These are phyloP conservation scores for Malurus splendens DNA, from an alignment of 2,797 vertebrate species.

Conservation along the genomic window DNA sequence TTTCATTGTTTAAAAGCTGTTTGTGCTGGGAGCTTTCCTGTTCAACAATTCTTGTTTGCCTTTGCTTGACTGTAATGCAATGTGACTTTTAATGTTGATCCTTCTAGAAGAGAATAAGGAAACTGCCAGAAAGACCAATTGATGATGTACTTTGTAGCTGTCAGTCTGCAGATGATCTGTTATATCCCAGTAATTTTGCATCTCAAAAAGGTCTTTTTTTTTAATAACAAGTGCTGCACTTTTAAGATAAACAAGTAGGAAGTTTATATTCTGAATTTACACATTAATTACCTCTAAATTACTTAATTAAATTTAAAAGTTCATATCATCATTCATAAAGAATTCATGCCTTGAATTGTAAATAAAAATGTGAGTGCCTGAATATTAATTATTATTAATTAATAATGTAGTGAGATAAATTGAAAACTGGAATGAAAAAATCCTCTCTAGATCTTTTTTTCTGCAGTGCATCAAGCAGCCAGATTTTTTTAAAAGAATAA, in stretches of 20 bases:
- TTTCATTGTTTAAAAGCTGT: neutral
- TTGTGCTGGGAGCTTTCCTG: slow-evolving; percentile 22
- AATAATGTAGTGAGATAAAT: slow-evolving; percentile 87
- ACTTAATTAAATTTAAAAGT: slow-evolving; percentile 93
- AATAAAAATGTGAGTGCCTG: slow-evolving; percentile 85
- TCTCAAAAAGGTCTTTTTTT: slow-evolving; percentile 58
- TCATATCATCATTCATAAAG: slow-evolving; percentile 86
- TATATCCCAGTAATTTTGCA: slow-evolving; percentile 28
- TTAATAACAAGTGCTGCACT: slow-evolving; percentile 50
- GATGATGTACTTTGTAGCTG: slow-evolving; percentile 1
- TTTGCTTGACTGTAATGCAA: slow-evolving; percentile 35
- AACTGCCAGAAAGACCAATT: neutral
- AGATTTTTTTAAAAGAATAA: slow-evolving; percentile 73
- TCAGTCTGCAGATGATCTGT: slow-evolving; percentile 4
- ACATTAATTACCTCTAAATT: slow-evolving; percentile 94
- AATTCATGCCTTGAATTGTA: slow-evolving; percentile 92
- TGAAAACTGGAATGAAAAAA: slow-evolving; percentile 68
- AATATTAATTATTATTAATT: slow-evolving; percentile 96
- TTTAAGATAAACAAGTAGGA: slow-evolving; percentile 61
- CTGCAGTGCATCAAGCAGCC: slow-evolving; percentile 60
- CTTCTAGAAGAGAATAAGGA: slow-evolving; percentile 28
- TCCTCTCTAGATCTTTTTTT: slow-evolving; percentile 71
- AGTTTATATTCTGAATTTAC: slow-evolving; percentile 74
- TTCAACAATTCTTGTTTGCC: neutral
- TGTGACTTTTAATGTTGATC: slow-evolving; percentile 46